Evolutionary conservation across 2,888 invertebrate species (phyloP), one percentile per base, ranked within the genome.

Genomic region (Bruchidius siliquastri): DNA sequence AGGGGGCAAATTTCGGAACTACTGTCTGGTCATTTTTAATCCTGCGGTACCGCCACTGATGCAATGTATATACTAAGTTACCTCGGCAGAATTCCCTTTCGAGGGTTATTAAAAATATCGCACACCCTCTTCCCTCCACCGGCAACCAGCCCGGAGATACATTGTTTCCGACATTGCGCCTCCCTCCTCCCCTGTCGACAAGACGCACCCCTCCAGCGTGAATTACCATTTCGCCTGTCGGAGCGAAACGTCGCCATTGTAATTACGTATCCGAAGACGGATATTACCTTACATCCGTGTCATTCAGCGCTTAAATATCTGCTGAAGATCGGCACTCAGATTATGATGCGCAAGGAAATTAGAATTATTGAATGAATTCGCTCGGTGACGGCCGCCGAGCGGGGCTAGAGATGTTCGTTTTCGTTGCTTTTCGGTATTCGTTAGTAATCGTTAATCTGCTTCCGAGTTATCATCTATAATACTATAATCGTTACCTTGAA

Each of bases 231-330:
- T 13, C 18, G 49, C 10, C 49, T 49, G 49, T 18, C 49, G 49
- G 49, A 49, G 49, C 8, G 49, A 49, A 13, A 8, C 18, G 18
- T 1, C 49, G 49, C 49, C 18, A 49, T 49, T 49, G 49, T 49
- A 49, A 49, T 49, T 49, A 49, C 49, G 49, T 49, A 49, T 49
- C 49, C 49, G 18, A 49, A 49, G 6, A 8, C 75, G 77, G 77
- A 77, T 76, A 77, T 77, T 77, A 73, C 72, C 69, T 72, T 70
- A 71, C 71, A 77, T 77, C 72, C 73, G 70, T 71, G 70, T 72
- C 73, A 72, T 66, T 71, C 74, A 75, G 74, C 68, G 21, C 72
- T 72, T 74, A 75, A 77, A 76, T 74, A 75, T 77, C 74, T 73
- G 71, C 70, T 73, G 70, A 72, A 75, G 76, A 77, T 77, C 76